Evolutionary conservation across 2,797 vertebrate species (phyloP).

Genomic region (Spinus olivaceus): DNA sequence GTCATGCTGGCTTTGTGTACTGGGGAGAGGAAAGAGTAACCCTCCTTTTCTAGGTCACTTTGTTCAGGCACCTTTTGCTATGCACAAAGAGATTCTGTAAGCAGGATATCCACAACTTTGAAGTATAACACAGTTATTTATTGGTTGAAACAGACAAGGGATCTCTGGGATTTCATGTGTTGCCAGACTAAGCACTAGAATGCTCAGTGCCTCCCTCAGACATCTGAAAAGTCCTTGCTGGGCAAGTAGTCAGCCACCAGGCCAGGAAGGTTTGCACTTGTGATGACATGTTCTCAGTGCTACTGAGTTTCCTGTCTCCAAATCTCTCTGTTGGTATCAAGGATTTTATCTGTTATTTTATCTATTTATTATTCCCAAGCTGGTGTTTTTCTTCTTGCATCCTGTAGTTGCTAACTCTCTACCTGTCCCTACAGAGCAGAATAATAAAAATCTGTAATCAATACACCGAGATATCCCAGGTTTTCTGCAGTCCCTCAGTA

Average conservation of each 20-base stretch:
- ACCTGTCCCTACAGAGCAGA: background rate
- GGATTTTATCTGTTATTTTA: background rate
- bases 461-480: background rate
- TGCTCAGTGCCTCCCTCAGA: accelerated
- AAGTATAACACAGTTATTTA: background rate
- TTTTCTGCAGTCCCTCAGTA: background rate
- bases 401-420: background rate
- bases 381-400: background rate
- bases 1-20: background rate
- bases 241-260: background rate
- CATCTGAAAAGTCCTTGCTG: background rate
- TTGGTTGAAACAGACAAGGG: background rate
- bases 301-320: background rate
- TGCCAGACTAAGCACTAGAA: background rate
- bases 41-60: background rate
- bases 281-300: background rate
- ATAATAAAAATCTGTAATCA: background rate
- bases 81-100: background rate
- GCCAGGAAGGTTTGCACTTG: background rate
- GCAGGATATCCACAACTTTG: background rate
- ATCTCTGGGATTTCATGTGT: background rate
- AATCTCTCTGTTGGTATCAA: background rate
- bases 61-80: background rate
- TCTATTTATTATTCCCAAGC: background rate
- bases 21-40: background rate